Base-by-base conservation (phyloP, 2,113 vertebrate species). In the Aleadryas rufinucha region DNA sequence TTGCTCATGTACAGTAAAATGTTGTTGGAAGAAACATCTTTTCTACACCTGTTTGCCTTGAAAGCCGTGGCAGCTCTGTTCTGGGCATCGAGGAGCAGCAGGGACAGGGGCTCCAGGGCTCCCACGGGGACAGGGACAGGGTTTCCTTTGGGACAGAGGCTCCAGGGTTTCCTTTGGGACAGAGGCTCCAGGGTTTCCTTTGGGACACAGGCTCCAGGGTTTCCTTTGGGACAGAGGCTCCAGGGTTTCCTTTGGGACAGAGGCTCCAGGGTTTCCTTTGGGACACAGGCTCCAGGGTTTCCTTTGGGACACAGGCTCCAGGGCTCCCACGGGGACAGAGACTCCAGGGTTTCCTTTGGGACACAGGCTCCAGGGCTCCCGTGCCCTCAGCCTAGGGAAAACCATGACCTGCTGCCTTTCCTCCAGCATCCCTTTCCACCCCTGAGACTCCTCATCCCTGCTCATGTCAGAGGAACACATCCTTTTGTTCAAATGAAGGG, bases 401-500 rank as follows among this genome's bases (percentile, higher is more conserved):
- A 31, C 7, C 50, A 24, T 0, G 1, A 45, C 41, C 79, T 44
- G 26, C 81, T 72, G 68, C 84, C 53, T 56, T 27, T 14, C 16
- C 33, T 77, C 50, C 88, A 56, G 37, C 86, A n/a, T 74, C 49
- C 41, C 47, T 81, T 65, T 70, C 90, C 76, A 50, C 60, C 65
- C 42, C 45, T 6, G 61, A 74, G 72, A 16, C 44, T 91, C 56
- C 50, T 74, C 57, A 44, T 80, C 60, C 72, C 74, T 75, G 42
- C 78, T 82, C 8, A 11, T 72, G 83, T 74, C 69, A 16, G 44
- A 85, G 86, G 74, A 68, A 52, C 72, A 19, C 20, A 54, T 78
- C 87, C 80, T 91, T 86, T 75, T 88, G 90, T 89, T 89, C 30
- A 60, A 89, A 71, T 24, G 86, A 78, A 87, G 70, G 79, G 70